A percentile compares a stretch with the other conserved stretches of the same genome.
Conservation (phyloP, 1,140 invertebrate species). For the Protaetia brevitarsis region DNA sequence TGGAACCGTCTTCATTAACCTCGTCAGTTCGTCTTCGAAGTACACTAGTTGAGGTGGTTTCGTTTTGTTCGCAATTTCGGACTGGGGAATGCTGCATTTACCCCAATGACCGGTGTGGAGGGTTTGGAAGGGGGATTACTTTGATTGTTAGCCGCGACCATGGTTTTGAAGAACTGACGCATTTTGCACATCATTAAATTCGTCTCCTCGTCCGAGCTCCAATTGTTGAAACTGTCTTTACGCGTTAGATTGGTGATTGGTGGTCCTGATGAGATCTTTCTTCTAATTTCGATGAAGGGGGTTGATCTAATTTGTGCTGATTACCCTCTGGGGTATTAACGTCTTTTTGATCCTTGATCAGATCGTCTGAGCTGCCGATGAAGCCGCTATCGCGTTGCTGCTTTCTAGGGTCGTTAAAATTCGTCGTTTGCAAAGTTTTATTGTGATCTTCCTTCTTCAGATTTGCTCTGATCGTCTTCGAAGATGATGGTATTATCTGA, state of each 20-base stretch:
- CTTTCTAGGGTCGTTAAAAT: slow-evolving; percentile 58
- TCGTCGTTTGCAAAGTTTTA: slow-evolving; percentile 49
- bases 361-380: slow-evolving; percentile 82
- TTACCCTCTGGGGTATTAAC: slow-evolving; percentile 28
- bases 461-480: slow-evolving; percentile 44
- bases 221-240: slow-evolving; percentile 89
- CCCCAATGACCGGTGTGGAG: slow-evolving; percentile 53
- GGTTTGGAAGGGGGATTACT: slow-evolving; percentile 46
- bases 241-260: slow-evolving; percentile 61
- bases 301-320: slow-evolving; percentile 52
- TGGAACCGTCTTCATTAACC: slow-evolving; percentile 88
- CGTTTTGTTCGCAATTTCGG: slow-evolving; percentile 54
- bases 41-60: slow-evolving; percentile 82
- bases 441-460: slow-evolving; percentile 58
- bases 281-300: slow-evolving; percentile 40
- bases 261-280: slow-evolving; percentile 47
- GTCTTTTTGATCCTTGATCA: slow-evolving; percentile 63
- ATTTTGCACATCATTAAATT: slow-evolving; percentile 94
- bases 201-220: slow-evolving; percentile 90
- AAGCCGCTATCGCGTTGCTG: slow-evolving; percentile 84
- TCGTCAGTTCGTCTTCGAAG: slow-evolving; percentile 83
- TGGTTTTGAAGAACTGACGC: slow-evolving; percentile 86
- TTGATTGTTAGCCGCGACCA: slow-evolving; percentile 67
- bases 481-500: slow-evolving; percentile 54
- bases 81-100: slow-evolving; percentile 54